phyloP scores from a whole-genome alignment of 2,888 invertebrate species.

The Nemapogon koenigi region DNA sequence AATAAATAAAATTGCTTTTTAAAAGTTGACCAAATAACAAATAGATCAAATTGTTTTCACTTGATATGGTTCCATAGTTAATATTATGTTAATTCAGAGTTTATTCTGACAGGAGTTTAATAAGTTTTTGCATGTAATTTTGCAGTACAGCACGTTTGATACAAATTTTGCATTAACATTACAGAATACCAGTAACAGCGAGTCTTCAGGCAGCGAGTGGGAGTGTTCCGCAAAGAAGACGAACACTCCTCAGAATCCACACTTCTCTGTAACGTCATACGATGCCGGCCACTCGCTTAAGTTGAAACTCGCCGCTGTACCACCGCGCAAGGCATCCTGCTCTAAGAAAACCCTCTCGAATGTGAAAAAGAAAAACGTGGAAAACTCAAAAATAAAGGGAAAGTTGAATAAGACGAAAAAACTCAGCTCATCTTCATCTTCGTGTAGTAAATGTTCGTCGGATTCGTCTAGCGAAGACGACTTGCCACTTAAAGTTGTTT shows the following conservation, averaged over 20 bases:
- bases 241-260: conserved; percentile 40
- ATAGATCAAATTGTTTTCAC: too few relatives aligned
- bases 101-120: too few relatives aligned
- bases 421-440: conserved; percentile 53
- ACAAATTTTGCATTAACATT: too few relatives aligned
- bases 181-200: conserved; percentile 49
- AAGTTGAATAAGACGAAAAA: conserved; percentile 20
- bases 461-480: conserved; percentile 56
- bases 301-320: conserved; percentile 69
- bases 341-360: conserved; percentile 37
- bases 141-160: too few relatives aligned
- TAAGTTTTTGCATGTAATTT: too few relatives aligned
- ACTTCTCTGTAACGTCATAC: conserved; percentile 69
- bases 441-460: conserved; percentile 56
- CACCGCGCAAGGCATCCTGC: conserved; percentile 44
- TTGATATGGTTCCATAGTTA: too few relatives aligned
- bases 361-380: conserved; percentile 26
- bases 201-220: conserved; percentile 51
- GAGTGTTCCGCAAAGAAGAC: conserved; percentile 44
- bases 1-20: too few relatives aligned
- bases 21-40: too few relatives aligned
- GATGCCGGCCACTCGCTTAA: conserved; percentile 66
- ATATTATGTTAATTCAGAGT: too few relatives aligned
- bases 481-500: conserved; percentile 46
- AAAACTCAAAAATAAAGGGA: conserved; percentile 20